Conservation (phyloP, 2,113 vertebrate species). For the Eleginops maclovinus region DNA sequence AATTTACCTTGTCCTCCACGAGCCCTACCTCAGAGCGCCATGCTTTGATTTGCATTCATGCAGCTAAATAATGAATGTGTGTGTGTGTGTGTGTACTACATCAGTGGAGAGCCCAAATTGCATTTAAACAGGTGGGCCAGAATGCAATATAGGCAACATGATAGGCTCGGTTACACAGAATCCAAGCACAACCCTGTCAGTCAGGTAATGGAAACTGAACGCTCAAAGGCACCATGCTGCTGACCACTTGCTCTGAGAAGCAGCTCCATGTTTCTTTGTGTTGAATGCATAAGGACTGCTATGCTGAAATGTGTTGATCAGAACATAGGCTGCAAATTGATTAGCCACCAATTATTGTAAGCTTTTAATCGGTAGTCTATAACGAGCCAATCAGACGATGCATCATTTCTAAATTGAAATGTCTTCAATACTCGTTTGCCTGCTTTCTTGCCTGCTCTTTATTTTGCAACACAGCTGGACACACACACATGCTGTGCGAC, state of each 20-base stretch:
- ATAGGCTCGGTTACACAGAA: slow-evolving; percentile 34
- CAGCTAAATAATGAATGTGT: slow-evolving; percentile 72
- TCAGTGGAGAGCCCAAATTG: slow-evolving; percentile 37
- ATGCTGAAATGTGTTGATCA: no score
- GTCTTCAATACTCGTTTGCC: no score
- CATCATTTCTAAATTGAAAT: no score
- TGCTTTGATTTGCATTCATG: slow-evolving; percentile 71
- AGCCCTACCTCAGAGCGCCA: slow-evolving; percentile 37
- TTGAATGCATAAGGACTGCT: neutral
- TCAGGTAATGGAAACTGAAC: slow-evolving; percentile 32
- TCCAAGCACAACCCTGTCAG: slow-evolving; percentile 24
- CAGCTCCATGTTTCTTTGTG: neutral
- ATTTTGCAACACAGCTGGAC: no score
- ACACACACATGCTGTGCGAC: no score
- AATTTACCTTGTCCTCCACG: slow-evolving; percentile 66
- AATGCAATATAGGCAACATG: slow-evolving; percentile 44
- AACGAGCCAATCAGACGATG: no score
- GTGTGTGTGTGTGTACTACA: slow-evolving; percentile 38
- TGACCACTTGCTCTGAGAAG: neutral
- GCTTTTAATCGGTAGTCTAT: no score
- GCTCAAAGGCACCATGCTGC: slow-evolving; percentile 3
- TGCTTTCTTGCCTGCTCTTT: no score
- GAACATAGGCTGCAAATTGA: no score
- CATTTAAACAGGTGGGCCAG: slow-evolving; percentile 31
- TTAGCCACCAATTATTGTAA: no score